A percentile compares a stretch with the other conserved stretches of the same genome.
Evolutionary conservation across 1,140 invertebrate species (phyloP).

Genomic region (Araneus ventricosus): DNA sequence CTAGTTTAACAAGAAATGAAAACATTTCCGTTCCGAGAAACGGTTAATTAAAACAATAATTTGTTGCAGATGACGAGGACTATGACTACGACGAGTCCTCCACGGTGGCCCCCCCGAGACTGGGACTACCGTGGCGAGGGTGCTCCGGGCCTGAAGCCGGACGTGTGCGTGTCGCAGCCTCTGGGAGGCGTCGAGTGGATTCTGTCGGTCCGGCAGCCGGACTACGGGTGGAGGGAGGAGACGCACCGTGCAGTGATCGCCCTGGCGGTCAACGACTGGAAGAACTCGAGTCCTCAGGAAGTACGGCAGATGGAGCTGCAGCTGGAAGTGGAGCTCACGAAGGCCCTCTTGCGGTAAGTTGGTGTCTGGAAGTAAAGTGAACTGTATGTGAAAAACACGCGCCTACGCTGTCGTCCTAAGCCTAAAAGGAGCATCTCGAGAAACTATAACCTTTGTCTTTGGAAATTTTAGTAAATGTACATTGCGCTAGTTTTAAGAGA

Average conservation of each 20-base stretch:
- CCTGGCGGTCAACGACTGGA: background rate
- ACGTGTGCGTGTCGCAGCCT: background rate
- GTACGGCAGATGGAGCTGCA: conserved; percentile 36
- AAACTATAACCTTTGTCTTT: too few species aligned
- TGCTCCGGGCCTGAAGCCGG: too few species aligned
- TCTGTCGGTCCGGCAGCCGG: background rate
- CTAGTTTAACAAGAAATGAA: too few species aligned
- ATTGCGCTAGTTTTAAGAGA: too few species aligned
- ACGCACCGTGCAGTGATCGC: conserved; percentile 49
- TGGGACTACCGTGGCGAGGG: background rate
- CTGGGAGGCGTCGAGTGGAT: conserved; percentile 46
- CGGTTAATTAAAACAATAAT: too few species aligned
- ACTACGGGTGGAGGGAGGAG: conserved; percentile 30
- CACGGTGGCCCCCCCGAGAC: too few species aligned
- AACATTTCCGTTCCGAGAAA: too few species aligned
- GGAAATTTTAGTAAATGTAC: too few species aligned
- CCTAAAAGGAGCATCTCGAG: too few species aligned
- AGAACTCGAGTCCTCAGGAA: background rate
- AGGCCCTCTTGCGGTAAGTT: background rate
- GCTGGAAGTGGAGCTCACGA: conserved; percentile 43
- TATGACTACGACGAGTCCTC: background rate
- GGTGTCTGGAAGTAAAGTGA: too few species aligned
- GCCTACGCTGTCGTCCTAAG: too few species aligned
- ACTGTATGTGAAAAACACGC: too few species aligned
- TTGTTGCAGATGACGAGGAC: background rate